Evolutionary conservation across 1,140 invertebrate species (phyloP).

Genomic region (Heliconius congener): DNA sequence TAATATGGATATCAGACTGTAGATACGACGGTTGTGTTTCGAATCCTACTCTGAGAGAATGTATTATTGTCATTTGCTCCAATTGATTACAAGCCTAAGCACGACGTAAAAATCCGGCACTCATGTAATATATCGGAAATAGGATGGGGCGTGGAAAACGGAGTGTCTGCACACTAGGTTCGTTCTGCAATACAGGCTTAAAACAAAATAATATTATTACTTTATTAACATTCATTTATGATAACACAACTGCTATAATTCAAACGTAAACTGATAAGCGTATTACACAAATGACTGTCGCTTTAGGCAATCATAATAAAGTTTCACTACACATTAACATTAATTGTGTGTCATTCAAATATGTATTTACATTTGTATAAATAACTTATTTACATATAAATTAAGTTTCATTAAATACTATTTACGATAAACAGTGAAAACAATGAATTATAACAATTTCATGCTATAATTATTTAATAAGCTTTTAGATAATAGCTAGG

Average conservation of each 20-base stretch:
- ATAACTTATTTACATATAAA: conserved; percentile 17
- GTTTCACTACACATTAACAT: conserved; percentile 5
- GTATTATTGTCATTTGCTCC: too few species aligned
- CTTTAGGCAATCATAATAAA: conserved; percentile 17
- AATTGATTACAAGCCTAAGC: too few species aligned
- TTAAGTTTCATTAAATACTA: background rate
- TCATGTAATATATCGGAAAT: background rate
- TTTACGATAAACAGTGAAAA: background rate
- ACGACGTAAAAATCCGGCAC: background rate
- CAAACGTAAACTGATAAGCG: background rate
- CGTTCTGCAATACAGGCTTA: background rate
- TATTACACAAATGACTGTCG: conserved; percentile 16
- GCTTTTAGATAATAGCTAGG: background rate
- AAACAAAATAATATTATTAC: background rate
- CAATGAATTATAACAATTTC: background rate
- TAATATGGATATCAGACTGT: too few species aligned
- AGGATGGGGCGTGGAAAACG: too few species aligned
- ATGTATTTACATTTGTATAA: conserved; percentile 14
- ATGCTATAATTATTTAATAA: background rate
- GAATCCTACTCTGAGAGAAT: too few species aligned
- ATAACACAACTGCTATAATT: background rate
- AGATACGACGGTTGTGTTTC: too few species aligned
- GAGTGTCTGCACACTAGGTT: background rate
- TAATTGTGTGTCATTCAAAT: conserved; percentile 6
- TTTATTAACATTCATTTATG: background rate